A percentile compares a stretch with the other conserved stretches of the same genome.
Conservation (phyloP, 2,797 vertebrate genomes). For the Rallus crepitans region DNA sequence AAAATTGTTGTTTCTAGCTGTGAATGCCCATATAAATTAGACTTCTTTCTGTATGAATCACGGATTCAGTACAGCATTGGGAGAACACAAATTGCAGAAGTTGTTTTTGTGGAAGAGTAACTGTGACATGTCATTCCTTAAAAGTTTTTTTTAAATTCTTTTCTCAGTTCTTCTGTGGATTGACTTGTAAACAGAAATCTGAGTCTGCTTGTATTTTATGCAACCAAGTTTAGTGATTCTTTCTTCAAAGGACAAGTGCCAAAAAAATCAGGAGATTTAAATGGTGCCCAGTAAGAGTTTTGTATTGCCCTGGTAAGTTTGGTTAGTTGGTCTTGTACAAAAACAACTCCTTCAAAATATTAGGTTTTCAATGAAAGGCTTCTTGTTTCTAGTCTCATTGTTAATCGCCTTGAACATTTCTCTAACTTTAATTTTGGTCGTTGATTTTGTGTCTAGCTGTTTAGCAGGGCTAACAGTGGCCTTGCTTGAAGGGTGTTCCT, state of each 20-base stretch:
- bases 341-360: neutral
- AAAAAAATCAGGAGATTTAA: neutral
- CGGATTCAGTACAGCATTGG: neutral
- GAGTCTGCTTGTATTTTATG: neutral
- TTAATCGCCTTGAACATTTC: constrained; percentile 42
- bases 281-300: neutral
- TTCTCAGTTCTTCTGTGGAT: neutral
- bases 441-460: neutral
- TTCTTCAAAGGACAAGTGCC: neutral
- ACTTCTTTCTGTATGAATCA: neutral
- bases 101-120: neutral
- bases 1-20: neutral
- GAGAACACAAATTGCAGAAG: neutral
- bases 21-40: neutral
- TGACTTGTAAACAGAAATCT: neutral
- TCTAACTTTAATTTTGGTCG: constrained; percentile 4
- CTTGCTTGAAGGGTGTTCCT: neutral
- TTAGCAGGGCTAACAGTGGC: neutral
- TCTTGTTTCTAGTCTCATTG: neutral
- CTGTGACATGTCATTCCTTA: neutral
- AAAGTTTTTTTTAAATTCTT: neutral
- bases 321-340: neutral
- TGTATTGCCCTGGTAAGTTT: neutral
- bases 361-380: neutral
- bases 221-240: neutral